phyloP scores from a whole-genome alignment of 2,888 invertebrate species.

The Oegoconia quadripuncta region DNA sequence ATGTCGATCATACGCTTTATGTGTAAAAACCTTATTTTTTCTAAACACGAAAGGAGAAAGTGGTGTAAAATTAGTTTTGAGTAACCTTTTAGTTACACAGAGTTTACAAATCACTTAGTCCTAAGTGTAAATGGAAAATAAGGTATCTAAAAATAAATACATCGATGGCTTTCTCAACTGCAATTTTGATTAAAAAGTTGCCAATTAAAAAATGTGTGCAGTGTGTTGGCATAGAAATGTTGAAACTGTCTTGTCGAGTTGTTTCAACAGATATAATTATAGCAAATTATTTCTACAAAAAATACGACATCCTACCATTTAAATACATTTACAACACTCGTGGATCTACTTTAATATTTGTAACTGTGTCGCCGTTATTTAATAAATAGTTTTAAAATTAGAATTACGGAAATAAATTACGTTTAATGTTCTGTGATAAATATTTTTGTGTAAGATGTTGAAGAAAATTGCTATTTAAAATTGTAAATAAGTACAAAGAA shows the following conservation, averaged over 20 bases:
- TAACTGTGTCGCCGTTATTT: constrained; percentile 20
- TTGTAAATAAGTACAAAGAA: constrained; percentile 21
- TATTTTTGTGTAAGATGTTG: too few species aligned
- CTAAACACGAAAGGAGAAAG: too few species aligned
- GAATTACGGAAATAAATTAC: too few species aligned
- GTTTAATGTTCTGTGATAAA: too few species aligned
- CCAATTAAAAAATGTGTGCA: constrained; percentile 65
- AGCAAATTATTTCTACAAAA: constrained; percentile 19
- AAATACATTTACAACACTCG: constrained; percentile 59
- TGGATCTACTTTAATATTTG: constrained; percentile 57
- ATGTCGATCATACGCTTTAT: background rate
- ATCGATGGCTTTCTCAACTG: constrained; percentile 6
- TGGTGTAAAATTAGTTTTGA: too few species aligned
- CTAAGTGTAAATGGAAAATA: background rate
- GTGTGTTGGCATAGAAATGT: constrained; percentile 71
- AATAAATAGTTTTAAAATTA: too few species aligned
- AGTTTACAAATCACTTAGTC: too few species aligned
- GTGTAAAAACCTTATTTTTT: background rate
- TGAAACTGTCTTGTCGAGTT: constrained; percentile 30
- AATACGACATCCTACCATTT: constrained; percentile 40
- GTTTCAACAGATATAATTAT: constrained; percentile 28
- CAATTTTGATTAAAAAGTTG: constrained; percentile 19
- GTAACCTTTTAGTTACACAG: too few species aligned
- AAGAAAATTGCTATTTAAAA: too few species aligned
- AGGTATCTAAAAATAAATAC: constrained; percentile 3